Evolutionary conservation across 2,113 vertebrate genomes (phyloP), one percentile per base, ranked within the genome.

Genomic region (Anser brachyrhynchus): DNA sequence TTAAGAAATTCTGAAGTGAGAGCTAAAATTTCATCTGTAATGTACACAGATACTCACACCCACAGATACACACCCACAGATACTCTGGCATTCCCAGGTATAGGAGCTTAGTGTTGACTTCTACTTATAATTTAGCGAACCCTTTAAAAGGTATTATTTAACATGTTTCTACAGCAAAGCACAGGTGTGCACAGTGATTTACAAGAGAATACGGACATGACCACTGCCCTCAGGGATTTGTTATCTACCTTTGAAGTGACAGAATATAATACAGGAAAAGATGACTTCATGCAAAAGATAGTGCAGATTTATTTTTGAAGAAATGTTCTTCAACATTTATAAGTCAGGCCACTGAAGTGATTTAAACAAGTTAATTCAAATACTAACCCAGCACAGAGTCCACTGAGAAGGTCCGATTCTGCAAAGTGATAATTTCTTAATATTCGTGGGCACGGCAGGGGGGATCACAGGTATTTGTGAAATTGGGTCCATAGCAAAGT

Each of bases 171-270:
- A 33, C 81, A 91, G 74, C 35, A 84, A 72, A 89, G 22, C 29
- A 31, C 89, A 94, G 91, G 52, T 84, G 52, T 84, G 65, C 46
- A 74, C 62, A 75, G 35, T 73, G 62, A 73, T 87, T 95, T 89
- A 76, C 71, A 57, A 57, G 89, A 82, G 61, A 84, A 77, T 20
- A 89, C 1, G 8, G 73, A 62, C 87, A 66, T 44, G 87, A 44
- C 71, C 77, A 66, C 54, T 85, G 66, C 44, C 66, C 71, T 20
- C 54, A 46, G 54, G 89, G 67, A 29, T 75, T 82, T 74, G 11
- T 58, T 92, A 35, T 44, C 72, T 84, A n/a, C 33, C n/a, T 71
- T 91, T 82, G 66, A 79, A 91, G 43, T 76, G 46, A 76, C 78
- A 81, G 28, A 46, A 75, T 20, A 59, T 52, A 87, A 69, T 25